A percentile compares a stretch with the other conserved stretches of the same genome.
Evolutionary conservation across 1,140 invertebrate species (phyloP).

Genomic region (Callitettix versicolor): DNA sequence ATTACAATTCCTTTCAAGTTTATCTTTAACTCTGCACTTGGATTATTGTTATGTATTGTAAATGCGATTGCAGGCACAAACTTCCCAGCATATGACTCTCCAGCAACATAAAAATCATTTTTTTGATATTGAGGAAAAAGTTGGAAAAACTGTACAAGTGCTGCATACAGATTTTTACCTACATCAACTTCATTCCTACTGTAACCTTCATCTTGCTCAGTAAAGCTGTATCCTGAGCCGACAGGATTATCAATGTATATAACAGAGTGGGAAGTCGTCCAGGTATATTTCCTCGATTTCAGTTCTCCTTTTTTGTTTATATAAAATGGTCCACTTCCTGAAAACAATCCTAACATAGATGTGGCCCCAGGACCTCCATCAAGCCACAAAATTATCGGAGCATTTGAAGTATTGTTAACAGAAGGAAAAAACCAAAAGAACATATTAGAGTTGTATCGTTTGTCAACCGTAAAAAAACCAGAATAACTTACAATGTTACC

Average conservation of each 20-base stretch:
- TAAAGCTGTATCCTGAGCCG: conserved; percentile 69
- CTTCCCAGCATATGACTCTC: conserved; percentile 79
- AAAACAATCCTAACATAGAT: conserved; percentile 60
- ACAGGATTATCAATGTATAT: conserved; percentile 85
- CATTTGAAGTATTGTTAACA: conserved; percentile 33
- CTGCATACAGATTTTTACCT: conserved; percentile 13
- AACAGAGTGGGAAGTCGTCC: conserved; percentile 61
- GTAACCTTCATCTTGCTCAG: conserved; percentile 32
- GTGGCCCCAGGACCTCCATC: conserved; percentile 63
- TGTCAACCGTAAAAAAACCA: conserved; percentile 61
- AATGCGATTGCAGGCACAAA: conserved; percentile 68
- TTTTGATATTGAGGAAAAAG: conserved; percentile 53
- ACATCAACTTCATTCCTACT: conserved; percentile 50
- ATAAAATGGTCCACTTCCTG: conserved; percentile 40
- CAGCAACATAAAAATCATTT: conserved; percentile 66
- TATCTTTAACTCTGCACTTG: conserved; percentile 40
- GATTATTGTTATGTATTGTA: conserved; percentile 61
- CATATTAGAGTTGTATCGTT: conserved; percentile 45
- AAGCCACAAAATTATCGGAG: conserved; percentile 61
- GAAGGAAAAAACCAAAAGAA: conserved; percentile 74
- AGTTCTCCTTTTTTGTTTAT: conserved; percentile 24
- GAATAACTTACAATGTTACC: conserved; percentile 35
- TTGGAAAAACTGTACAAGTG: conserved; percentile 49
- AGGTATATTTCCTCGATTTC: conserved; percentile 53
- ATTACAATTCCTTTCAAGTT: conserved; percentile 63